Conservation (phyloP, 1,140 invertebrate species). For the Drosophila sp. region DNA sequence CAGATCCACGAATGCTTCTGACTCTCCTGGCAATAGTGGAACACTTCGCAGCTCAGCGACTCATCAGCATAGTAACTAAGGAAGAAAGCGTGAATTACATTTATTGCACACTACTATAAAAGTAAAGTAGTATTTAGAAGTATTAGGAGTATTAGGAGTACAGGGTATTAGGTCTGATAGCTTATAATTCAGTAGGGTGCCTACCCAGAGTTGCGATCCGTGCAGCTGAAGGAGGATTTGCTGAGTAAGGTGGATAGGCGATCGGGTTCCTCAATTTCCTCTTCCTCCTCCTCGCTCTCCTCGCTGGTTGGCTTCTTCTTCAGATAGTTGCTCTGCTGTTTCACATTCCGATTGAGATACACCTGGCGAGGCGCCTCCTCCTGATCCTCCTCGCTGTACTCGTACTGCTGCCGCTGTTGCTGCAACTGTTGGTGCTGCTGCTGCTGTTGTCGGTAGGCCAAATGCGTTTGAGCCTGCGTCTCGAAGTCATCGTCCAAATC, state of each 20-base stretch:
- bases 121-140: too few species aligned
- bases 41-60: slow-evolving; percentile 94
- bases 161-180: too few species aligned
- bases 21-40: slow-evolving; percentile 97
- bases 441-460: slow-evolving; percentile 74
- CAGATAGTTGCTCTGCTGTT: slow-evolving; percentile 76
- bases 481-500: slow-evolving; percentile 78
- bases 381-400: slow-evolving; percentile 82
- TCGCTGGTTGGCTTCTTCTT: slow-evolving; percentile 77
- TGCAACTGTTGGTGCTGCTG: slow-evolving; percentile 63
- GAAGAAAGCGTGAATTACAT: neutral
- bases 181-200: neutral
- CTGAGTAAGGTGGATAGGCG: slow-evolving; percentile 91
- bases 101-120: too few species aligned
- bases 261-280: slow-evolving; percentile 94
- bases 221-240: slow-evolving; percentile 93
- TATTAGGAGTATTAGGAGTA: too few species aligned
- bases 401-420: slow-evolving; percentile 70
- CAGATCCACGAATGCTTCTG: slow-evolving; percentile 97
- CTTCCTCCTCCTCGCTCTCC: slow-evolving; percentile 85
- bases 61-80: slow-evolving; percentile 94
- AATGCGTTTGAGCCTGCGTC: slow-evolving; percentile 78
- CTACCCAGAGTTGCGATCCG: slow-evolving; percentile 90
- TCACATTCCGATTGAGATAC: slow-evolving; percentile 73
- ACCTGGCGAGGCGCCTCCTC: slow-evolving; percentile 80